phyloP scores from a whole-genome alignment of 2,113 vertebrate species.

The Tylochromis polylepis region DNA sequence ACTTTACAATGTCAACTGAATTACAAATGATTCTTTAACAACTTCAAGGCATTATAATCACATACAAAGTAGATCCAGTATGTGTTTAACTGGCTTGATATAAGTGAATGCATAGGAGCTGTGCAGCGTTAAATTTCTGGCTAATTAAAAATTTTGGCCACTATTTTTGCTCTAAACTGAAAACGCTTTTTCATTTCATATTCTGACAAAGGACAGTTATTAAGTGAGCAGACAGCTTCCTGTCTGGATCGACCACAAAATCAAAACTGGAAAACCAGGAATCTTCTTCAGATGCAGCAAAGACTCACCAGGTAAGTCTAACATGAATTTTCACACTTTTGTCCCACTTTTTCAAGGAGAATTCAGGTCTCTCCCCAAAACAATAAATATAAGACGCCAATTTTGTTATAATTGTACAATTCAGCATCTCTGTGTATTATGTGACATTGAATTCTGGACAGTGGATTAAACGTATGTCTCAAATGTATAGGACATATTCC shows the following conservation, averaged over 20 bases:
- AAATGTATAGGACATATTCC: not conserved
- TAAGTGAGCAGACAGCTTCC: not conserved
- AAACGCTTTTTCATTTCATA: not conserved
- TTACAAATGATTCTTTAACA: not conserved
- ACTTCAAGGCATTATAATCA: conserved; percentile 39
- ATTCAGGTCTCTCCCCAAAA: not conserved
- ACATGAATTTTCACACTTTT: not conserved
- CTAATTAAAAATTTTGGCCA: not conserved
- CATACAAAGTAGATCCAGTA: not conserved
- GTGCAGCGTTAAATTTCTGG: not conserved
- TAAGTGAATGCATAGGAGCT: conserved; percentile 47
- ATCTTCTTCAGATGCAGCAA: not conserved
- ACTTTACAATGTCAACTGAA: conserved; percentile 3
- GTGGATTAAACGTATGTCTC: not conserved
- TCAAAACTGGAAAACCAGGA: not conserved
- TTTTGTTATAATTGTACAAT: not conserved
- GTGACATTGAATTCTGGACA: not conserved
- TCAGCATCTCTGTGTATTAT: not conserved
- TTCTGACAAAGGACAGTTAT: not conserved
- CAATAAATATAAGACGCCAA: not conserved
- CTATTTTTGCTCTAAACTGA: not conserved
- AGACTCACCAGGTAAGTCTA: not conserved
- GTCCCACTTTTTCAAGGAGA: not conserved
- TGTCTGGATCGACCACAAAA: not conserved
- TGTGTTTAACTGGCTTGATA: not conserved